Evolutionary conservation across 2,888 invertebrate species (phyloP), one percentile per base, ranked within the genome.

Genomic region (Strigamia maritima): DNA sequence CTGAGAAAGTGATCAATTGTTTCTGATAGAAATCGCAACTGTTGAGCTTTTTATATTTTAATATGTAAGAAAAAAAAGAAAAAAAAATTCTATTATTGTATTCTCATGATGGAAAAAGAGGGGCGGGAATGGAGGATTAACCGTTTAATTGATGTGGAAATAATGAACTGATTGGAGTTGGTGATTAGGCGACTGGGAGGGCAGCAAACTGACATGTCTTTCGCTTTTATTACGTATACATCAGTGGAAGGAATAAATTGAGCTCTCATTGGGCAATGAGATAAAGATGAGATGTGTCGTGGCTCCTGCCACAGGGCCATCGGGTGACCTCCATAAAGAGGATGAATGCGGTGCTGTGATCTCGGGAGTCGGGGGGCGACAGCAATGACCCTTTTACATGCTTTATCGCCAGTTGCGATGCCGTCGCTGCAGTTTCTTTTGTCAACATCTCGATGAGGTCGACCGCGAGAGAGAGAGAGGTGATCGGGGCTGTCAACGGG

Each of bases 61-160:
- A n/a, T n/a, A n/a, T n/a, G n/a, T n/a, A n/a, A n/a, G n/a, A n/a
- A n/a, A n/a, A n/a, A n/a, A n/a, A n/a, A n/a, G n/a, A n/a, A n/a
- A n/a, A 16, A 49, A 12, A 49, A 49, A 49, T 49, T 49, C 0
- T 49, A 19, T 49, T 49, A 49, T 74, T 74, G 24, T 12, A 14
- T 4, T n/a, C n/a, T n/a, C n/a, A 22, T 22, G 16, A 19, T 3
- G 24, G 76, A 35, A 35, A 35, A 10, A 31, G 76, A 76, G 74
- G 26, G 22, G 8, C n/a, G n/a, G 24, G 24, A 60, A 60, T 22
- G 16, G 76, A 76, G 76, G 76, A 76, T 76, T 76, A 76, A 76
- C 76, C 31, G 28, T 76, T 76, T 76, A 76, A 76, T 76, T 76
- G 35, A 76, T 76, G 76, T 26, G 76, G 76, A 76, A 76, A 76